These are phyloP conservation scores for Scrobipalpa costella DNA, from an alignment of 2,888 invertebrate genomes.

Conservation along the genomic window DNA sequence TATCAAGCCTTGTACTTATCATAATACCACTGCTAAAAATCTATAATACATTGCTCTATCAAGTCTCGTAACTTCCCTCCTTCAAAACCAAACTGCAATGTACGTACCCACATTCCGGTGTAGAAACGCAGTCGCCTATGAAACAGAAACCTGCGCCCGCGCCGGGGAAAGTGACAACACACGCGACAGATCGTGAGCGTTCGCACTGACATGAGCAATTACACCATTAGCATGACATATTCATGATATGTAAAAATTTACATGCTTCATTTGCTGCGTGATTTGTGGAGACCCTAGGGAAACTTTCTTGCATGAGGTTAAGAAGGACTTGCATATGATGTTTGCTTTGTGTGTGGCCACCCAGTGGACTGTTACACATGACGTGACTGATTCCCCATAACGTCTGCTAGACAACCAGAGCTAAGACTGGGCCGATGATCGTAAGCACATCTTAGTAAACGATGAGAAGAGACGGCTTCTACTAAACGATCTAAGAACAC, in stretches of 20 bases:
- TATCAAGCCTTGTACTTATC: not conserved
- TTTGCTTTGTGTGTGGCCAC: too few species aligned
- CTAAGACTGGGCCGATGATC: too few species aligned
- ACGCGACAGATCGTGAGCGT: slow-evolving; percentile 64
- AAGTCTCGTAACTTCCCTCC: not conserved
- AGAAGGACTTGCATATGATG: too few species aligned
- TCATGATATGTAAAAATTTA: slow-evolving; percentile 25
- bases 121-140: slow-evolving; percentile 63
- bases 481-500: too few species aligned
- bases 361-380: too few species aligned
- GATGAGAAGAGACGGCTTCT: too few species aligned
- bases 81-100: slow-evolving; percentile 32
- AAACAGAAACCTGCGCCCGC: slow-evolving; percentile 64
- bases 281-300: not conserved
- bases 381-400: too few species aligned
- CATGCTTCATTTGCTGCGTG: slow-evolving; percentile 22
- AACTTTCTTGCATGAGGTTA: not conserved
- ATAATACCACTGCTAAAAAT: not conserved
- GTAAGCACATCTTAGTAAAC: too few species aligned
- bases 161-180: slow-evolving; percentile 69
- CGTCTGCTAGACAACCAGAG: too few species aligned
- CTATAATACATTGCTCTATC: slow-evolving; percentile 4
- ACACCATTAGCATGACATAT: slow-evolving; percentile 42
- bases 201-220: slow-evolving; percentile 54
- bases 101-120: slow-evolving; percentile 53